These are phyloP conservation scores for Panulirus ornatus DNA, from an alignment of 1,140 invertebrate genomes.

Conservation along the genomic window DNA sequence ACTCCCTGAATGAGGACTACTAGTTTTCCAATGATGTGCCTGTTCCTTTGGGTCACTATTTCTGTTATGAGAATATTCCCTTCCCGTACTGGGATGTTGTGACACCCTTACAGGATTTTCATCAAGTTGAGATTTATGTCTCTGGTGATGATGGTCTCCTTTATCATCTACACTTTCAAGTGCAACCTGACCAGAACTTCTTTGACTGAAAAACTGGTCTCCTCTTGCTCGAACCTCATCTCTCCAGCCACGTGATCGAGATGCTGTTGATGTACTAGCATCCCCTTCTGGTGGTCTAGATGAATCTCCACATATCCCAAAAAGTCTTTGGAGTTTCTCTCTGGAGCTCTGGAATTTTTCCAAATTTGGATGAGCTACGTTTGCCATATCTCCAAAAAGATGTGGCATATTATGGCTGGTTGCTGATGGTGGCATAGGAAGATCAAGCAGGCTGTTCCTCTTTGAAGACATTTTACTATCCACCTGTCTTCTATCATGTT, in stretches of 20 bases:
- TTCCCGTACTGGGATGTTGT: background rate
- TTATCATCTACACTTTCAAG: conserved; percentile 14
- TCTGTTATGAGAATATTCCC: background rate
- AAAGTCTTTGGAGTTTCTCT: conserved; percentile 62
- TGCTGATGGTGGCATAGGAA: conserved; percentile 60
- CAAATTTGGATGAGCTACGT: background rate
- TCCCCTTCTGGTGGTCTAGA: conserved; percentile 13
- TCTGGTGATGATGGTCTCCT: conserved; percentile 13
- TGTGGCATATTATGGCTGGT: background rate
- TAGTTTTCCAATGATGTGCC: conserved; percentile 13
- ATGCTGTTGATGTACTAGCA: background rate
- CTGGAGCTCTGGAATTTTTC: conserved; percentile 55
- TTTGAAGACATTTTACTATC: conserved; percentile 38
- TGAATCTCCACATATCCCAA: conserved; percentile 46
- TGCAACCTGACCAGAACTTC: background rate
- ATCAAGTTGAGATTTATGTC: conserved; percentile 1
- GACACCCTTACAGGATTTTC: background rate
- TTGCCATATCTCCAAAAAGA: conserved; percentile 5
- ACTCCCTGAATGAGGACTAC: conserved; percentile 21
- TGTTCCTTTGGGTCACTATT: conserved; percentile 17
- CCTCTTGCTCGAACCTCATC: conserved; percentile 54
- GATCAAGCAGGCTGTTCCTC: conserved; percentile 62
- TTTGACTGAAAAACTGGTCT: conserved; percentile 28
- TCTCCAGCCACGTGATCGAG: conserved; percentile 32
- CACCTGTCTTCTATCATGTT: conserved; percentile 28